Evolutionary conservation across 2,113 vertebrate genomes (phyloP).

Genomic region (Sapayoa aenigma): DNA sequence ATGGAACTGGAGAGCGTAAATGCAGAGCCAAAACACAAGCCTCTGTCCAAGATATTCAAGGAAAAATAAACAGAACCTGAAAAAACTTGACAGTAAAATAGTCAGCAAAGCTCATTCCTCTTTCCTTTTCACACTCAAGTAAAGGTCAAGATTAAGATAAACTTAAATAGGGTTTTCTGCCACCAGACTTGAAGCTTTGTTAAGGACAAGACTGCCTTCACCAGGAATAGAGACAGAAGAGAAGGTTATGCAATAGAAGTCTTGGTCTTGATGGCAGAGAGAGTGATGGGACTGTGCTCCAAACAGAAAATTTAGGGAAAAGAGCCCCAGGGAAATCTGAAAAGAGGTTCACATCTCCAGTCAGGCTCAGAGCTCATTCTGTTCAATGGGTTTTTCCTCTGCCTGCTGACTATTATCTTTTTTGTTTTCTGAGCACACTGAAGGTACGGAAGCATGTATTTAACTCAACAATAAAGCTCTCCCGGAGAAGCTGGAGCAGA

Average conservation of each 20-base stretch:
- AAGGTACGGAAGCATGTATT: background rate
- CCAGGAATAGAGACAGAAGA: background rate
- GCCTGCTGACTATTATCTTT: background rate
- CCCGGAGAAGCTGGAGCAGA: background rate
- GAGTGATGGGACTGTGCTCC: background rate
- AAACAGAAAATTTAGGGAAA: background rate
- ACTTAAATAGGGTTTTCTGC: background rate
- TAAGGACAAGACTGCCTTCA: background rate
- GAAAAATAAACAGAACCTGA: background rate
- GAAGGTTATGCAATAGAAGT: background rate
- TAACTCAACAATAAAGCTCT: background rate
- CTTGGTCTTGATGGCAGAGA: background rate
- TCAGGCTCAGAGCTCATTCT: background rate
- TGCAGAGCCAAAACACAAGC: background rate
- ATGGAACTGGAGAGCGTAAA: background rate
- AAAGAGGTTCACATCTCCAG: background rate
- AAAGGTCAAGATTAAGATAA: background rate
- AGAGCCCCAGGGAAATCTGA: background rate
- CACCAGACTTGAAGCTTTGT: background rate
- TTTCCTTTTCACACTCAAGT: background rate
- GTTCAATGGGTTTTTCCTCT: background rate
- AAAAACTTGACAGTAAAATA: background rate
- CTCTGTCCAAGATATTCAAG: background rate
- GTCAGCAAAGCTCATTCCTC: background rate
- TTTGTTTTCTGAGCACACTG: fast-evolving